Evolutionary conservation across 2,113 vertebrate genomes (phyloP).

Genomic region (Salminus brasiliensis): DNA sequence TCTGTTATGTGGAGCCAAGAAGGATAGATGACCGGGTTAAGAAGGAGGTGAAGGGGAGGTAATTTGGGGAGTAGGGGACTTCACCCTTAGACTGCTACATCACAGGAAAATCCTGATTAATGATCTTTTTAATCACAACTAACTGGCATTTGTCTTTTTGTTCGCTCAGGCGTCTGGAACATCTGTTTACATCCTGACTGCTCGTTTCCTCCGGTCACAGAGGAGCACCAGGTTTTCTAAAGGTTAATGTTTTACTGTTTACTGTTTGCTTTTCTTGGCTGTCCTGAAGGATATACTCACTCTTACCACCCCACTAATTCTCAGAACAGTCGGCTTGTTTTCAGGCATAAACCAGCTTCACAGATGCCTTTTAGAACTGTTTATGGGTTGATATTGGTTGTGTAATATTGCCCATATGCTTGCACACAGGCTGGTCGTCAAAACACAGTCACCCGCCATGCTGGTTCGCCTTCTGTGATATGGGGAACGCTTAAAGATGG

Average conservation of each 20-base stretch:
- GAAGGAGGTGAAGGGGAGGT: too few relatives aligned
- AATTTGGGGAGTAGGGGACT: too few relatives aligned
- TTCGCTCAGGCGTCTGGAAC: too few relatives aligned
- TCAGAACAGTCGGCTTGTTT: background rate
- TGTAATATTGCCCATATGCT: background rate
- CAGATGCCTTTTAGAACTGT: background rate
- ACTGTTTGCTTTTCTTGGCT: background rate
- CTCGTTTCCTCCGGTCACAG: background rate
- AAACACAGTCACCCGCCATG: background rate
- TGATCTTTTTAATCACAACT: too few relatives aligned
- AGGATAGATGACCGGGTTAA: too few relatives aligned
- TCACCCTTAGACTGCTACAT: too few relatives aligned
- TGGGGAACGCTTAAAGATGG: conserved; percentile 47
- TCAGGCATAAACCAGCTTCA: background rate
- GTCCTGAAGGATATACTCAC: background rate
- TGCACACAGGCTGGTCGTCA: background rate
- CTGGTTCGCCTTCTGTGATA: conserved; percentile 15
- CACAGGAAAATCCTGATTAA: too few relatives aligned
- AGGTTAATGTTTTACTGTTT: background rate
- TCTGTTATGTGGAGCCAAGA: too few relatives aligned
- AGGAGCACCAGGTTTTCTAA: background rate
- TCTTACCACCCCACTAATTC: background rate
- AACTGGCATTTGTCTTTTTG: too few relatives aligned
- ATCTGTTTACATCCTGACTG: too few relatives aligned
- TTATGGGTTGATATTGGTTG: background rate